Conservation (phyloP, 2,113 vertebrate genomes). For the Bettongia penicillata region DNA sequence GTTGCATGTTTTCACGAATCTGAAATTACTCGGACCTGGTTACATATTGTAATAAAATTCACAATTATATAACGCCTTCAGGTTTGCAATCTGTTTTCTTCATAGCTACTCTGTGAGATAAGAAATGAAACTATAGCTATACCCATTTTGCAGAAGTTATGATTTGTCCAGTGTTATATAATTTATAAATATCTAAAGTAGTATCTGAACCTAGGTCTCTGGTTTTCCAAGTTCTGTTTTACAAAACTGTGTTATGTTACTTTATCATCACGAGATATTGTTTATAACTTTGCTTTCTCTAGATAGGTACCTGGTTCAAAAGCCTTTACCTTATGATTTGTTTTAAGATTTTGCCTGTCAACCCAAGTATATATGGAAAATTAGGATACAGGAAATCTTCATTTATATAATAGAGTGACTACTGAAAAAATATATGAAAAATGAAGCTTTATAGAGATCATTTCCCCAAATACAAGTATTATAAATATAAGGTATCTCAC, state of each 20-base stretch:
- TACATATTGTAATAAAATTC: background rate
- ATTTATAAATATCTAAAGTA: background rate
- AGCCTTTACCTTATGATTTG: background rate
- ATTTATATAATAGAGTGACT: background rate
- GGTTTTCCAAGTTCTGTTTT: constrained; percentile 1
- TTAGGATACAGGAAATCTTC: background rate
- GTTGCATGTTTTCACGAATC: background rate
- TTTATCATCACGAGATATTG: background rate
- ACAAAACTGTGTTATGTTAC: background rate
- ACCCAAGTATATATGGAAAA: background rate
- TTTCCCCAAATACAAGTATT: background rate
- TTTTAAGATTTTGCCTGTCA: constrained; percentile 26
- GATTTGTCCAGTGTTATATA: background rate
- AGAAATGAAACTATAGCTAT: background rate
- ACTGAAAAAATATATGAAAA: background rate
- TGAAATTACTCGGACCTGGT: background rate
- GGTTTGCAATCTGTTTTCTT: background rate
- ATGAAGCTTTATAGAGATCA: background rate
- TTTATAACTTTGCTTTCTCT: background rate
- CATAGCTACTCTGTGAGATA: background rate
- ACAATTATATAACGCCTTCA: background rate
- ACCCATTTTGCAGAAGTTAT: background rate
- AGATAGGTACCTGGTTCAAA: background rate
- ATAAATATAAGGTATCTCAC: background rate
- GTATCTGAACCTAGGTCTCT: background rate